phyloP scores from a whole-genome alignment of 2,888 invertebrate genomes.

The Sinhomidia bicolor region DNA sequence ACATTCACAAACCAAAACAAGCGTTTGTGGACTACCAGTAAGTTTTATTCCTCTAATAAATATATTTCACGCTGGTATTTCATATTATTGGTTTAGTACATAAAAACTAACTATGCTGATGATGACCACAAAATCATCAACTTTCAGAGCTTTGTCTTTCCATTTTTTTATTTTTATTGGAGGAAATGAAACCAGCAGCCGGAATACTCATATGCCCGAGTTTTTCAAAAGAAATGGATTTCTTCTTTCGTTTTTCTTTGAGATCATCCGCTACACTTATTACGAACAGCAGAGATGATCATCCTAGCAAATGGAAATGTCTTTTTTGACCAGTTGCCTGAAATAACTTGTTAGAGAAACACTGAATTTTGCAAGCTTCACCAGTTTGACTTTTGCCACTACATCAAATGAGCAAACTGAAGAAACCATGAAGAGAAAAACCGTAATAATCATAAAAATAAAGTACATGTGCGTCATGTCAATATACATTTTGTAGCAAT shows the following conservation, averaged over 20 bases:
- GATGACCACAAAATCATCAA: not conserved
- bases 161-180: not conserved
- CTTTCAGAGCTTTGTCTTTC: not conserved
- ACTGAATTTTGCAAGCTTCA: not conserved
- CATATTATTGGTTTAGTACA: not conserved
- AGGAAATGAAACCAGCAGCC: not conserved
- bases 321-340: too few species aligned
- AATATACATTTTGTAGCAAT: not conserved
- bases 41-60: not conserved
- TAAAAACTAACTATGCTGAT: not conserved
- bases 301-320: not conserved
- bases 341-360: too few species aligned
- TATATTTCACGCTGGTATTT: not conserved
- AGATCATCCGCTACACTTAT: not conserved
- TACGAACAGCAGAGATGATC: too few species aligned
- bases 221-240: not conserved
- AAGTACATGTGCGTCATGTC: not conserved
- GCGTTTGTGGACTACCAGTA: too few species aligned
- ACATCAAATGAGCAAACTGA: not conserved
- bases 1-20: not conserved
- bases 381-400: not conserved
- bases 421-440: not conserved
- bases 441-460: conserved; percentile 33
- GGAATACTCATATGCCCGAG: not conserved
- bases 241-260: not conserved